Base-by-base conservation (phyloP, 2,113 vertebrate species). In the Morone saxatilis region DNA sequence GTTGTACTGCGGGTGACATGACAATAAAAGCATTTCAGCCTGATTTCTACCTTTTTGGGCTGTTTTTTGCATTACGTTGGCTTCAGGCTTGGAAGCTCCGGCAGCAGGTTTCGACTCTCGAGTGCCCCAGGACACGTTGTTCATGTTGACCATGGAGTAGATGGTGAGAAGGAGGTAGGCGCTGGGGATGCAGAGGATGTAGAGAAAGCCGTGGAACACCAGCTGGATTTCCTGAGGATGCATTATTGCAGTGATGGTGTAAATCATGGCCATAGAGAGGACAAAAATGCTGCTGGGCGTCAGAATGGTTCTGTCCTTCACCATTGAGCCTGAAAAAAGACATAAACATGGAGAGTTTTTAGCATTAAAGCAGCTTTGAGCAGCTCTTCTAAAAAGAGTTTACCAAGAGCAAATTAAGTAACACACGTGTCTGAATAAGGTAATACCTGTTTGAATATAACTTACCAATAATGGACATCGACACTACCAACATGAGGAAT, bases 41-140 rank as follows among this genome's bases (percentile, higher is more conserved):
- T 11, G 1, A 0, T 17, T 40, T 38, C 10, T 84, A 90, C 91
- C 85, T 89, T 86, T 85, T 36, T 89, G 45, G 14, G n/a, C 0
- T 22, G 2, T 59, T 57, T 86, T 68, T 56, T 78, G 78, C 3
- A 16, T 56, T 0, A 0, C 3, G 11, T 2, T 0, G 0, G 12
- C 20, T 53, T 4, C 11, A 10, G 71, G 19, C 0, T 22, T 2
- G 8, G 13, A 45, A 7, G 63, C 61, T 10, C 31, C 84, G 5
- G 40, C 4, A 1, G 53, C 16, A 36, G 86, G 41, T 43, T 72
- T 81, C 0, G 84, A 19, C 80, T 96, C 95, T 12, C 95, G 85
- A 9, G 95, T 96, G 19, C 95, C 95, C 95, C 95, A 96, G 8
- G 95, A 95, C 38, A 95, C 91, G 0, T 94, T 92, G 90, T 96